Conservation (phyloP, 2,113 vertebrate species). For the Silurus glanis region DNA sequence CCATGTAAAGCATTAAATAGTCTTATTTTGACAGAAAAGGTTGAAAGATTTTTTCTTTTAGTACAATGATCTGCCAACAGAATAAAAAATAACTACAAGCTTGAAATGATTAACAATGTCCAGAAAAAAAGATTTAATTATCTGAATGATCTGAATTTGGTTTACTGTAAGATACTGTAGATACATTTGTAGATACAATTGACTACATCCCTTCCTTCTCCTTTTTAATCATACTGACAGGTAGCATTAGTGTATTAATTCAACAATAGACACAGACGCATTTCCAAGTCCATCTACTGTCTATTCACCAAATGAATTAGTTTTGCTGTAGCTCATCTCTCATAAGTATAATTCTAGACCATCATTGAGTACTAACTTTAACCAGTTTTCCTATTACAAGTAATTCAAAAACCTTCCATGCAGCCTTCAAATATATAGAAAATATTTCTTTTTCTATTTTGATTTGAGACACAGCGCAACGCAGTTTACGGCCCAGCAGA, state of each 20-base stretch:
- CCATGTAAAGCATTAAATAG: no score
- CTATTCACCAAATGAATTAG: background rate
- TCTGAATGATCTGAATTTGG: no score
- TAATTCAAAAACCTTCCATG: background rate
- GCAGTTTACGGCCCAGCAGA: background rate
- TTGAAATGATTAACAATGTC: no score
- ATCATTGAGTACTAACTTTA: background rate
- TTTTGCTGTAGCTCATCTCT: background rate
- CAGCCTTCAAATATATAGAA: background rate
- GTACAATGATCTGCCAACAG: no score
- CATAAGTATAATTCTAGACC: background rate
- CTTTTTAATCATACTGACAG: background rate
- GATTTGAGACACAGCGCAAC: background rate
- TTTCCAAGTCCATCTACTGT: background rate
- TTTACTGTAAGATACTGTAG: no score
- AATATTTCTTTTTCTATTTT: background rate
- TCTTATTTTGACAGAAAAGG: no score
- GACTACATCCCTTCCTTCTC: no score
- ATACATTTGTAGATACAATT: no score
- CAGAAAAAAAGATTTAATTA: no score
- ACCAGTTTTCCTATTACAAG: background rate
- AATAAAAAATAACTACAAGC: no score
- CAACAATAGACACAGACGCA: background rate
- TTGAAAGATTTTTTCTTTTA: no score
- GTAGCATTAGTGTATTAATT: background rate